Evolutionary conservation across 2,888 invertebrate species (phyloP), one percentile per base, ranked within the genome.

Genomic region (Tridacna crocea): DNA sequence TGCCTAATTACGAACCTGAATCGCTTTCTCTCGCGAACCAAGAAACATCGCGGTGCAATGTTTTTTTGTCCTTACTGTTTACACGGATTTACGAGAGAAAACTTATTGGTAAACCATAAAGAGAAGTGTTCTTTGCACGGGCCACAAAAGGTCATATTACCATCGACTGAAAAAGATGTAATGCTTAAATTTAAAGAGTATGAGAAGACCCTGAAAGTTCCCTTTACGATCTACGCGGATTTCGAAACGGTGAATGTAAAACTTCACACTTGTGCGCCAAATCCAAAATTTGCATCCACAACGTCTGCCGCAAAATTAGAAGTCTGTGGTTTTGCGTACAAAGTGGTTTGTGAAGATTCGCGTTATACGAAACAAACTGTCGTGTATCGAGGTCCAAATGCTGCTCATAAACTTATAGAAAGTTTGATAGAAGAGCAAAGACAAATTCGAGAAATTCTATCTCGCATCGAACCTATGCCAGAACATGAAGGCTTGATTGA

Each of bases 1-100:
- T 80, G 82, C 72, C 72, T 87, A 46, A 87, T 84, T 46, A 83
- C 46, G 36, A 48, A 87, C 58, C 65, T 87, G 8, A 83, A 84
- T 66, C 47, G 84, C 3, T 87, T 87, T 68, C 74, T 87, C 22
- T 83, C 72, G 58, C 51, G 81, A 36, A 75, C 79, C 26, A 81
- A 80, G 15, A 68, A 19, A 12, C 63, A 75, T 66, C 51, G 60
- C 47, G 17, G 55, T 11, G 22, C 68, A 58, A 22, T 61, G 26
- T 74, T 72, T 61, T n/a, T 77, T 48, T 83, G 83, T 24, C 24
- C 65, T 27, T 80, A 74, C 24, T 83, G 80, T 46, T 48, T 80
- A 47, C 83, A 80, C 63, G 83, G 66, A 2, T 83, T 80, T 60
- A 17, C 15, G 4, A 73, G 58, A 36, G 77, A 80, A 63, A n/a